Evolutionary conservation across 37 sponge, comb jelly and placozoan genomes (phyloP), one percentile per base, ranked within the genome.

Genomic region (Oopsacas minuta): DNA sequence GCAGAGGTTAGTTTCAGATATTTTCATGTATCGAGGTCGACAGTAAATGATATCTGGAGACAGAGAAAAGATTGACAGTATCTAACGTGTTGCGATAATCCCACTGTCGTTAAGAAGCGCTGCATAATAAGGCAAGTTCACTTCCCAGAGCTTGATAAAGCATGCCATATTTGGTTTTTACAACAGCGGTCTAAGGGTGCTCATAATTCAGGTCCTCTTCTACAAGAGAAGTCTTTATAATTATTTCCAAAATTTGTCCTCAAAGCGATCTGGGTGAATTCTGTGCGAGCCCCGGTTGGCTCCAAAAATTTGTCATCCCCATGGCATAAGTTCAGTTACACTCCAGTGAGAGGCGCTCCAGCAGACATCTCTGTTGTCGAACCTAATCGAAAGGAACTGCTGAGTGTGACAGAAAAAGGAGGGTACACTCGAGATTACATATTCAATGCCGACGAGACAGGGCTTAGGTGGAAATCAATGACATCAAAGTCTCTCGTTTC

Each of bases 111-210:
- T 17, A 87, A 87, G 42, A 87, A 87, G 83, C 53, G 83, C 1
- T 84, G 84, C 25, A 87, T 86, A 17, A 5, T 87, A 39, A 30
- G 37, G 35, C 53, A 83, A 10, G 83, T 84, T 28, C 37, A 52
- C 22, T 87, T 86, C 52, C 84, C 85, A 28, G 32, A 37, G 53
- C 34, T 87, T 52, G 87, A 87, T 81, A 10, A 82, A 30, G 87
- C 87, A 46, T 87, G 87, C 52, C 84, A 36, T 34, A 38, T 35
- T 15, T 87, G 84, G 87, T 87, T 87, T 52, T 39, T 32, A n/a
- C 87, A 87, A 52, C 87, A 87, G 75, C 83, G 87, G 25, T 87
- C 87, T 5, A 87, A 87, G 51, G 84, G 84, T 12, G 87, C 84
- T 5, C 84, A 83, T 10, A 81, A 84, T 38, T 87, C 87, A 39